Evolutionary conservation across 1,140 invertebrate genomes (phyloP).

Genomic region (Dufourea novaeangliae): DNA sequence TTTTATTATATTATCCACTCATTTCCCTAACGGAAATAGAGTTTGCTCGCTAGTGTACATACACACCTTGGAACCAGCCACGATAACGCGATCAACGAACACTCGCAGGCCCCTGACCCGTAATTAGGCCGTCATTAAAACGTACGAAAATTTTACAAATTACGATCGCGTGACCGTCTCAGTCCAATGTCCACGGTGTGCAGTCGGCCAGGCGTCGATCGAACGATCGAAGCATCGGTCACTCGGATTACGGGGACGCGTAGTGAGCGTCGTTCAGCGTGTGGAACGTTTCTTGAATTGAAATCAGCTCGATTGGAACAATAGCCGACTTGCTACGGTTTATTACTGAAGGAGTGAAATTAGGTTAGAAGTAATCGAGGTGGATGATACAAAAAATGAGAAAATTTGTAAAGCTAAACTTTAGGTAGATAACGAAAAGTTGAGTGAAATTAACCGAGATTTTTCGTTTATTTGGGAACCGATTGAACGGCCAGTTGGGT

Average conservation of each 20-base stretch:
- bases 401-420: too few species aligned
- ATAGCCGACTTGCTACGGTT: too few species aligned
- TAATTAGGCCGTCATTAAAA: constrained; percentile 13
- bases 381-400: too few species aligned
- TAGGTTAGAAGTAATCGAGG: too few species aligned
- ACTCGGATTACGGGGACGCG: background rate
- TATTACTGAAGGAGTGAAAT: background rate
- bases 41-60: too few species aligned
- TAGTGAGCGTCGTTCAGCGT: background rate
- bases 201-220: background rate
- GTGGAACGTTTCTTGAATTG: background rate
- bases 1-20: too few species aligned
- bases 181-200: background rate
- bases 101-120: background rate
- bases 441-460: too few species aligned
- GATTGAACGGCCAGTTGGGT: too few species aligned
- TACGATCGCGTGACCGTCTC: background rate
- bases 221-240: background rate
- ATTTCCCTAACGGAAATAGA: too few species aligned
- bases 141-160: background rate
- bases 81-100: constrained; percentile 22
- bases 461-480: too few species aligned
- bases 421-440: too few species aligned
- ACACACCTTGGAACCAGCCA: too few species aligned
- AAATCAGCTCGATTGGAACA: background rate